Base-by-base conservation (phyloP, 53 echinoderm and acorn worm species). In the Echinarachnius parma region DNA sequence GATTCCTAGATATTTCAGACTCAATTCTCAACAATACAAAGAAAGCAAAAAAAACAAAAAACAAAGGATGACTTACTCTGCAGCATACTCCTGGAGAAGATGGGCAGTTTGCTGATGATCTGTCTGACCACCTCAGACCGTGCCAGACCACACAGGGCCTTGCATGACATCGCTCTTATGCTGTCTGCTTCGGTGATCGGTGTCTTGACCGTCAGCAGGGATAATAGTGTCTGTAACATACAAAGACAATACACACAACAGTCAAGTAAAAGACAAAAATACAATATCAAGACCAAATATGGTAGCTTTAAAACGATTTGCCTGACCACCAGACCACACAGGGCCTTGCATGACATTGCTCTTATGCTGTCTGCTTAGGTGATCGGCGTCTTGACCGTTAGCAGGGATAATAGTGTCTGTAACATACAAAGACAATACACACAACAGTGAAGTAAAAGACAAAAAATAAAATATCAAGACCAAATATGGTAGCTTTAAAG, bases 231-330 rank as follows among this genome's bases (percentile, higher is more conserved):
- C 94, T 93, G 69, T 3, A 77, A 65, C n/a, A 47, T 31, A 32
- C 39, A 44, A n/a, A 10, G 28, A 37, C 31, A 76, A 0, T n/a
- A n/a, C n/a, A n/a, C n/a, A n/a, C n/a, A n/a, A n/a, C n/a, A n/a
- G n/a, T n/a, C n/a, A n/a, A n/a, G n/a, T n/a, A n/a, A n/a, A n/a
- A n/a, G n/a, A n/a, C n/a, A n/a, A n/a, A n/a, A n/a, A n/a, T n/a
- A n/a, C n/a, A n/a, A n/a, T n/a, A n/a, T n/a, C n/a, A n/a, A n/a
- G n/a, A n/a, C n/a, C n/a, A n/a, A n/a, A n/a, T n/a, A n/a, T n/a
- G 94, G 84, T 23, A 94, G 78, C 62, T 94, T 94, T 48, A 89
- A 90, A 62, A 94, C 66, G 34, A 94, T 94, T 77, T 94, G 94
- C 16, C 83, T 48, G 28, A 94, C 88, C 2, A 78, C 77, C 7